phyloP scores from a whole-genome alignment of 2,113 vertebrate genomes.

The Promerops cafer region DNA sequence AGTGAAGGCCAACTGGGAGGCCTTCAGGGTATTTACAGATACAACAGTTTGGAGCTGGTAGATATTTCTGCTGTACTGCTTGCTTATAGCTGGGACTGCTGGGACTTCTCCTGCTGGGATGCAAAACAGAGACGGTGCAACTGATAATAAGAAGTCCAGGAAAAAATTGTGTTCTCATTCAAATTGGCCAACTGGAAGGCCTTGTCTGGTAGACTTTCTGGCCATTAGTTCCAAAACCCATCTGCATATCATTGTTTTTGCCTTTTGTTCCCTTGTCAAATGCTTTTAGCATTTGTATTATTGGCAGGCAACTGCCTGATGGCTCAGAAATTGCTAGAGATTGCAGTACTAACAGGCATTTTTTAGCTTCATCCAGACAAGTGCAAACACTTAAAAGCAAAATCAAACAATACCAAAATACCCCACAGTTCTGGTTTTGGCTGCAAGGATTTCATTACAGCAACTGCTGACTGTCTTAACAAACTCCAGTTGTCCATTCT shows the following conservation, averaged over 20 bases:
- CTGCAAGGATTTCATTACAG: neutral
- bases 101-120: neutral
- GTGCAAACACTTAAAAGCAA: slow-evolving; percentile 27
- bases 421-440: slow-evolving; percentile 4
- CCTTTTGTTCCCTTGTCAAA: slow-evolving; percentile 27
- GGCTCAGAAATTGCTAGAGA: slow-evolving; percentile 19
- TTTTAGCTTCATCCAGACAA: slow-evolving; percentile 36
- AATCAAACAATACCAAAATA: slow-evolving; percentile 42
- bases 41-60: neutral
- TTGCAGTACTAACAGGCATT: neutral
- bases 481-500: slow-evolving; percentile 47
- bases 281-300: slow-evolving; percentile 32
- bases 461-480: slow-evolving; percentile 11
- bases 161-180: neutral
- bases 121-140: neutral
- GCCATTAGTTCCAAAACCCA: neutral
- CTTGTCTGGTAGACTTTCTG: slow-evolving; percentile 3
- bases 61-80: neutral
- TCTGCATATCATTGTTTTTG: neutral
- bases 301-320: slow-evolving; percentile 8
- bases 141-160: neutral
- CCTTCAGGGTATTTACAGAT: neutral
- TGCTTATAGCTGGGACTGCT: neutral
- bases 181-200: neutral
- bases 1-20: neutral